Evolutionary conservation across 1,140 invertebrate genomes (phyloP), one percentile per base, ranked within the genome.

Genomic region (Zaprionus ornatus): DNA sequence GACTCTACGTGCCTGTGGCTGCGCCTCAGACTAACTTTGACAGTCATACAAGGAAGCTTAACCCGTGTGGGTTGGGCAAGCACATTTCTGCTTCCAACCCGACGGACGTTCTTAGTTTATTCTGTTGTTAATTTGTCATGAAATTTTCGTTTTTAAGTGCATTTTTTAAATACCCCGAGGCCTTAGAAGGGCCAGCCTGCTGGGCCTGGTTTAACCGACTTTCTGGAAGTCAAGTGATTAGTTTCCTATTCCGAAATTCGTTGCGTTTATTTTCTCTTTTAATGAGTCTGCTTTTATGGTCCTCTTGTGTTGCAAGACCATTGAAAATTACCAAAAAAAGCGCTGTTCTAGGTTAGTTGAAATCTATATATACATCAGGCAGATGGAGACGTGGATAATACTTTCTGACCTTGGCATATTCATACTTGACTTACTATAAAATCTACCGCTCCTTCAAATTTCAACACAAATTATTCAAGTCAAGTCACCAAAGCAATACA

Each of bases 41-140:
- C 85, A 90, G 75, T 60, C 80, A 81, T 79, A 83, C 80, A 90
- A 91, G 79, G 87, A 82, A 86, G 86, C 82, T 61, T 57, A 74
- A 74, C 74, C 75, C 25, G 29, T 9, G 21, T 79, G 68, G 55
- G 55, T 50, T 56, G 63, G 63, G 63, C 56, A 9, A 6, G 29
- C 45, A 13, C 56, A n/a, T 76, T 73, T 67, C 74, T 70, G 64
- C 52, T 54, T n/a, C 25, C 37, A 13, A 13, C 21, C 15, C 21
- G 27, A 19, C 57, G 23, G 32, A 52, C 23, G 42, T 42, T 54
- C 50, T 65, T 59, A 45, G 52, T 72, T 79, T 66, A 59, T 64
- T 59, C 69, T 45, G 56, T 65, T 79, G 76, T 81, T 85, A 85
- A 91, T 91, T 88, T 91, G 88, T 88, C 81, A 80, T 13, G 56